Base-by-base conservation (phyloP, 2,797 vertebrate species). In the Ctenochaetus hawaiiensis region DNA sequence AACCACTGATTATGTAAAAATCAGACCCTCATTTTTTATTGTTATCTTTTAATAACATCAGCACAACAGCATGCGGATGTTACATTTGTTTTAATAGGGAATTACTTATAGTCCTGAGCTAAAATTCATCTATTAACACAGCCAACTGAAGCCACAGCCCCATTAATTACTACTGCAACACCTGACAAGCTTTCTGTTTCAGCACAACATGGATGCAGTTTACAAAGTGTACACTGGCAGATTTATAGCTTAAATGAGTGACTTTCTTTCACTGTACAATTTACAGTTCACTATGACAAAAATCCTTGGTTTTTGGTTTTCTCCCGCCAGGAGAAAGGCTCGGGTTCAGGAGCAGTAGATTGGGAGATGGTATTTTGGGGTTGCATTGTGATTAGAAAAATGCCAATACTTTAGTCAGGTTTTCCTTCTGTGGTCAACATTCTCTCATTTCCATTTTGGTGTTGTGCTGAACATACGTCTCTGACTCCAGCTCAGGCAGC, bases 1-100 rank as follows among this genome's bases (percentile, higher is more conserved):
- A 81, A 49, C 34, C 64, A 13, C 48, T 63, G 64, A 75, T 61
- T 34, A 52, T 61, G 13, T 75, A 7, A 45, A 79, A 67, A 51
- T 1, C 5, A 72, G 11, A 20, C 22, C 12, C 26, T 59, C 1
- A 18, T 52, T 68, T 68, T 60, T 78, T 64, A 79, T 45, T 58
- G 45, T 11, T 51, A 26, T 26, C 26, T 26, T 26, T 26, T 26
- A 26, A 26, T 26, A 26, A 26, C 26, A 26, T 26, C 26, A 26
- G 4, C 4, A 4, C 26, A 26, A 26, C 13, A 44, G 63, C 18
- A 58, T 3, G 13, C 34, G 12, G 51, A 41, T 0, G 0, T 4
- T 43, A 3, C 4, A 53, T 72, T 65, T 44, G 13, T 62, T 73
- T 63, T 37, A 47, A 39, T 9, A 51, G 43, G 14, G 47, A 52